Conservation (phyloP, 1,140 invertebrate genomes). For the Heliconius melpomene region DNA sequence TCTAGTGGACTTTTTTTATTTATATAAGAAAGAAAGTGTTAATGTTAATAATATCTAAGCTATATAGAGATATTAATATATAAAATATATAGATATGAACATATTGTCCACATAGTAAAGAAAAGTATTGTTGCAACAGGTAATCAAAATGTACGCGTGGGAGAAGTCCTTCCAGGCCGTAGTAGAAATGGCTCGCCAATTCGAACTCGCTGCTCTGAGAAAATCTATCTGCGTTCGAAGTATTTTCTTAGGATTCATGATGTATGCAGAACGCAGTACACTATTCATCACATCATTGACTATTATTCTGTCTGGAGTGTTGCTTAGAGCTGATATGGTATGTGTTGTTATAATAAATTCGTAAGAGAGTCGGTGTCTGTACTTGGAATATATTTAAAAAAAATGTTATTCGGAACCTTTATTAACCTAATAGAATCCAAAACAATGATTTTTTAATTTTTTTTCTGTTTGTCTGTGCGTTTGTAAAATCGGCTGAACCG, state of each 20-base stretch:
- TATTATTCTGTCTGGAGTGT: conserved; percentile 82
- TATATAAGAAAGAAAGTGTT: too few species aligned
- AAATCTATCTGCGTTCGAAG: conserved; percentile 84
- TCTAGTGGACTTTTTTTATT: too few species aligned
- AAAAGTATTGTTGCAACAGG: not conserved
- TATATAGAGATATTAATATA: too few species aligned
- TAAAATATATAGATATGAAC: too few species aligned
- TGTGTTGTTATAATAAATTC: conserved; percentile 32
- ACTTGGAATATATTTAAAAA: not conserved
- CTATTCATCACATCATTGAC: conserved; percentile 84
- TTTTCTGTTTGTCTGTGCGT: too few species aligned
- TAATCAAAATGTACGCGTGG: conserved; percentile 84
- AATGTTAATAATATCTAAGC: too few species aligned
- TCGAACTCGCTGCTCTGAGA: conserved; percentile 83
- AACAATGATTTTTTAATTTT: too few species aligned
- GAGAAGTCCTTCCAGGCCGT: conserved; percentile 84
- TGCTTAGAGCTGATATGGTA: conserved; percentile 85
- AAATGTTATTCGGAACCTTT: too few species aligned
- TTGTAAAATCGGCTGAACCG: too few species aligned
- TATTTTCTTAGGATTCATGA: conserved; percentile 82
- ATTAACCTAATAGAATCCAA: too few species aligned
- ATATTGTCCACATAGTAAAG: too few species aligned
- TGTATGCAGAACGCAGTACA: conserved; percentile 84
- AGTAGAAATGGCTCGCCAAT: conserved; percentile 78
- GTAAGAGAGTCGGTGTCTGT: too few species aligned